Percentiles rank a stretch among this genome's conserved stretches.
Conservation (phyloP, 2,888 invertebrate genomes). For the Diploptera punctata region DNA sequence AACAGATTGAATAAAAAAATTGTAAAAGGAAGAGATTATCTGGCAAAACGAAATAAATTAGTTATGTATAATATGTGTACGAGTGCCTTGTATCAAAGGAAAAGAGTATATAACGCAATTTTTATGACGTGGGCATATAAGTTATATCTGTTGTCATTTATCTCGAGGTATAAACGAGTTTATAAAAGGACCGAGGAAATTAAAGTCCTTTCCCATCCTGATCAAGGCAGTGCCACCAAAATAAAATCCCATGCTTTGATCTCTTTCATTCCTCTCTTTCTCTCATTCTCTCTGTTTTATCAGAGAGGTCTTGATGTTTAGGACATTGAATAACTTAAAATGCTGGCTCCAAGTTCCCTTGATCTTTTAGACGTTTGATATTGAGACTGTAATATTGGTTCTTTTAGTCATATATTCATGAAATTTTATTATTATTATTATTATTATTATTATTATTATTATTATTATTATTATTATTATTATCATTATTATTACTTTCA, state of each 20-base stretch:
- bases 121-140: not conserved
- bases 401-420: no score
- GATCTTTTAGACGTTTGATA: no score
- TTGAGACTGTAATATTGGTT: no score
- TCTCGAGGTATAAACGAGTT: not conserved
- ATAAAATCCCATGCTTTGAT: not conserved
- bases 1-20: slow-evolving; percentile 7
- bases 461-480: not conserved
- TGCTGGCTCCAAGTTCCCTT: no score
- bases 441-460: not conserved
- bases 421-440: not conserved
- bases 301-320: not conserved
- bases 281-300: not conserved
- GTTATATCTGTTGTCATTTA: not conserved
- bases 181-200: slow-evolving; percentile 3
- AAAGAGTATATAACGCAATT: not conserved
- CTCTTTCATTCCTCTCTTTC: no score
- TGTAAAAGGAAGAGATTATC: not conserved
- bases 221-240: not conserved
- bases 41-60: slow-evolving; percentile 5
- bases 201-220: not conserved
- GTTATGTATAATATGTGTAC: not conserved
- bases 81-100: not conserved
- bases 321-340: no score
- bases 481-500: not conserved